Evolutionary conservation across 2,113 vertebrate species (phyloP), one percentile per base, ranked within the genome.

Genomic region (Corydoras sp.): DNA sequence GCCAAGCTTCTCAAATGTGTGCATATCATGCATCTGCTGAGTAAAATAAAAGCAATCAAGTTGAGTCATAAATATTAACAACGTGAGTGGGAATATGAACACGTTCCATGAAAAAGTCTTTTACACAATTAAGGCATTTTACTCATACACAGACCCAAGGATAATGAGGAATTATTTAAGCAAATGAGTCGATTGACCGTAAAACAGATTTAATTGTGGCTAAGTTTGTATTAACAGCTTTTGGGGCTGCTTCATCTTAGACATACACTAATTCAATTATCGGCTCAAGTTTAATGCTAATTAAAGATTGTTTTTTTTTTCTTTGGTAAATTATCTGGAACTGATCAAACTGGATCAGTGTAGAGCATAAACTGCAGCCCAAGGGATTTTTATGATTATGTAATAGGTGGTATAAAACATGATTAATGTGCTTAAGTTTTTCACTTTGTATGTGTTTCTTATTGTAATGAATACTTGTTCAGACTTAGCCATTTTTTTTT

Each of bases 1-100:
- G 74, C 68, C 54, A 67, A 55, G 3, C 29, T 76, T 77, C 79
- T 83, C 79, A 77, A 63, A 43, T 75, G 56, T 73, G 60, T 82
- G 71, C 73, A 69, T 58, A 60, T 70, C 69, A 74, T 66, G 76
- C 58, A 72, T 71, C 32, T 65, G 65, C 55, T 63, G 18, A 67
- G 77, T 76, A 6, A 63, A 76, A 76, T 73, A 68, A 72, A 61
- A 10, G 18, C 43, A 50, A 15, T 15, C 50, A 65, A 61, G 65
- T 58, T 68, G 15, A 59, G 10, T 54, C 32, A 72, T 73, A 71
- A 51, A 78, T 68, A 64, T 71, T 78, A 55, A 69, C 55, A 9
- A 59, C 70, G 60, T 62, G 58, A 53, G n/a, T 35, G 5, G 6
- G 9, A 30, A 13, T 3, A 5, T 59, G 43, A 15, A 35, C 24